Conservation (phyloP, 1,140 invertebrate genomes). For the Papilio xuthus region DNA sequence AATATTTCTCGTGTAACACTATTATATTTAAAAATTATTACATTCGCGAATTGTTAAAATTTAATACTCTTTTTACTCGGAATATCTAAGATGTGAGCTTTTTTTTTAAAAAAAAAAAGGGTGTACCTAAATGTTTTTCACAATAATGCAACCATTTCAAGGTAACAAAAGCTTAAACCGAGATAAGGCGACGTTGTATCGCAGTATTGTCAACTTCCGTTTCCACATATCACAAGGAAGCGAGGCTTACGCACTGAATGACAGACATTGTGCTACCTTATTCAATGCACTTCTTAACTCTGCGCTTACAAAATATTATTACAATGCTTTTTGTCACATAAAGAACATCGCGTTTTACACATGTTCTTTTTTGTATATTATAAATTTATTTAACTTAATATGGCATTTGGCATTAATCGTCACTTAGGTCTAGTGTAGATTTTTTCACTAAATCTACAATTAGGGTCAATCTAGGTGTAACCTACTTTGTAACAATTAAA, state of each 20-base stretch:
- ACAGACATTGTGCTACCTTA: constrained; percentile 54
- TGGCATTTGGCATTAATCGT: too few relatives aligned
- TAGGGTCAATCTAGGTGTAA: too few relatives aligned
- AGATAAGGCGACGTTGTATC: constrained; percentile 57
- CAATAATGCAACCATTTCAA: constrained; percentile 59
- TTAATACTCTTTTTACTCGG: too few relatives aligned
- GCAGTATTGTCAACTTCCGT: constrained; percentile 71
- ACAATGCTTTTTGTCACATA: constrained; percentile 48
- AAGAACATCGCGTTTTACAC: constrained; percentile 10
- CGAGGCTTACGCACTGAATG: constrained; percentile 59
- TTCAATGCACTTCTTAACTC: constrained; percentile 50
- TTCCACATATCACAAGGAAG: constrained; percentile 54
- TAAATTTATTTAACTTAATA: background rate
- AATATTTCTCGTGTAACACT: background rate
- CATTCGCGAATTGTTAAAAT: background rate
- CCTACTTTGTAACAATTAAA: background rate
- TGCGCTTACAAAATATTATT: constrained; percentile 64
- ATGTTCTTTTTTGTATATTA: background rate
- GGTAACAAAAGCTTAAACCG: constrained; percentile 58
- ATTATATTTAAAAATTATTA: background rate
- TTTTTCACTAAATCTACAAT: background rate
- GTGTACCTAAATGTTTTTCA: constrained; percentile 7
- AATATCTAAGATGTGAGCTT: background rate
- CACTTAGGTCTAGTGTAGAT: background rate
- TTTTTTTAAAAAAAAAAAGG: background rate